A percentile compares a stretch with the other conserved stretches of the same genome.
These are phyloP conservation scores for Benitochromis conjunctus DNA, from an alignment of 2,113 vertebrate genomes.

Conservation along the genomic window DNA sequence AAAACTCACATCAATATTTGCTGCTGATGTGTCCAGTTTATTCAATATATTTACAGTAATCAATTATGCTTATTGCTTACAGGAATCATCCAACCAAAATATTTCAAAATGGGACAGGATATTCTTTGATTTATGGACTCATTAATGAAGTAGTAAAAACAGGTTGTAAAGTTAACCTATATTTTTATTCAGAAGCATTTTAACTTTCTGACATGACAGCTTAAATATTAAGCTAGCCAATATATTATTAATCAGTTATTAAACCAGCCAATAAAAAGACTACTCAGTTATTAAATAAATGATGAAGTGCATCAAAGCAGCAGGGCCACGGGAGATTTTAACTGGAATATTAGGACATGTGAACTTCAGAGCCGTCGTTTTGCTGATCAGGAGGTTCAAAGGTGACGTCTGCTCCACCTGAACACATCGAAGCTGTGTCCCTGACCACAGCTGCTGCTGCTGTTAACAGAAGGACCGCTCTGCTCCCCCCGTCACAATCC, in stretches of 20 bases:
- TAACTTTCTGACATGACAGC: neutral
- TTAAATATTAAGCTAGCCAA: neutral
- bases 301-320: neutral
- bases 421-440: neutral
- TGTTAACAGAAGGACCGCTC: neutral
- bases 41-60: neutral
- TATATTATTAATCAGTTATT: neutral
- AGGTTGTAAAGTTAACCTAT: neutral
- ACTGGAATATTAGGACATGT: neutral
- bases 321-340: neutral
- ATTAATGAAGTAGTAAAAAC: neutral
- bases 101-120: neutral
- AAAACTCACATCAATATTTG: neutral
- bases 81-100: neutral
- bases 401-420: neutral
- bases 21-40: fast-evolving
- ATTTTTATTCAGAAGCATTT: neutral
- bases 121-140: neutral
- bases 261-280: neutral
- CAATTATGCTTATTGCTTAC: fast-evolving
- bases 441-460: neutral
- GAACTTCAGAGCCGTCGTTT: neutral
- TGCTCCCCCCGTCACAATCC: neutral
- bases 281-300: neutral
- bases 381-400: neutral